Conservation (phyloP, 2,113 vertebrate genomes). For the Fregetta grallaria region DNA sequence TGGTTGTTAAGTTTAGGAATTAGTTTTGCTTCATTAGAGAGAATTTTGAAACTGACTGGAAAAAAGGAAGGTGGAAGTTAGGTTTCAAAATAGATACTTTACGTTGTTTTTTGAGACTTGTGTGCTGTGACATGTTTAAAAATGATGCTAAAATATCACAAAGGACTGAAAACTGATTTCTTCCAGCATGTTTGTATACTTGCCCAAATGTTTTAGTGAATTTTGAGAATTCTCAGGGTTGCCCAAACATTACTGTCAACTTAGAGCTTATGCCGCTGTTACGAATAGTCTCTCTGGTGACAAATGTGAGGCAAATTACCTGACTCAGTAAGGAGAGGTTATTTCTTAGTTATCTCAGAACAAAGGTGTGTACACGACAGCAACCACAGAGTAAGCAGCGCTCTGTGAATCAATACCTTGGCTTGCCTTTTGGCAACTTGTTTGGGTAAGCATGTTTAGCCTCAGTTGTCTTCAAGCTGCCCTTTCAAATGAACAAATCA, state of each 20-base stretch:
- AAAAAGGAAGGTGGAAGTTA: not conserved
- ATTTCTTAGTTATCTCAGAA: not conserved
- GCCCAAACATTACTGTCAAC: not conserved
- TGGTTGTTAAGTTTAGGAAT: not conserved
- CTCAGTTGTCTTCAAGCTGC: not conserved
- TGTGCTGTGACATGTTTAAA: not conserved
- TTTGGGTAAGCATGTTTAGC: not conserved
- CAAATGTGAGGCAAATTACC: not conserved
- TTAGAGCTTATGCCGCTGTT: not conserved
- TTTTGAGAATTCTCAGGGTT: not conserved
- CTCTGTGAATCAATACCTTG: not conserved
- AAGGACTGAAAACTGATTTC: not conserved
- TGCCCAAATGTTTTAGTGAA: not conserved
- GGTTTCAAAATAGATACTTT: not conserved
- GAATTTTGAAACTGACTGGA: not conserved
- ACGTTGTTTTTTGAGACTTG: not conserved
- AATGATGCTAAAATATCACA: not conserved
- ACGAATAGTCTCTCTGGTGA: not conserved
- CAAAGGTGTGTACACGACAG: not conserved
- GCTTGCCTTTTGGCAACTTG: not conserved
- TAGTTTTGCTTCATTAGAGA: not conserved
- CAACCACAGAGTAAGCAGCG: not conserved
- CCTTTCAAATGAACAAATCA: not conserved
- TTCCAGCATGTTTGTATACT: not conserved
- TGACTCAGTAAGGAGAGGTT: not conserved